Evolutionary conservation across 2,797 vertebrate species (phyloP), one percentile per base, ranked within the genome.

Genomic region (Acrossocheilus fasciatus): DNA sequence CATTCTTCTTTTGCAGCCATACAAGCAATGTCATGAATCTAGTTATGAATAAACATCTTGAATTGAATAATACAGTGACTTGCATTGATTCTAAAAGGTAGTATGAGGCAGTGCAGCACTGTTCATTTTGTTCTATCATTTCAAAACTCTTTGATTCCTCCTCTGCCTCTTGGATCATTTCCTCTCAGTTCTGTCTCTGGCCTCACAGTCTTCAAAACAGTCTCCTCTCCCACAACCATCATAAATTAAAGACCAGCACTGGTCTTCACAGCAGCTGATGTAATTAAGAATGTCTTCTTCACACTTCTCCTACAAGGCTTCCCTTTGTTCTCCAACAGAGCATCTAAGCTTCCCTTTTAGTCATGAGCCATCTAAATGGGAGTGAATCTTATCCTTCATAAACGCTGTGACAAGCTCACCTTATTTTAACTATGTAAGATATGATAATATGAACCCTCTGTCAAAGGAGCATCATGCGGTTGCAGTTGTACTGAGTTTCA

Each of bases 51-150:
- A 20, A 84, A 52, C 57, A 50, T 36, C 20, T 18, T 41, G 3
- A 41, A 72, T 6, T 72, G 17, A 54, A 72, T 62, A 39, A 81
- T 23, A 57, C 45, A 39, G 54, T 68, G 81, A 54, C 62, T 72
- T 62, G 36, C 41, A 70, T 79, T 84, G 59, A 74, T 84, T 89
- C 41, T 62, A 81, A 77, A 76, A n/a, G 66, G 64, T 26, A 72
- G 45, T 62, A 81, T 18, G n/a, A 87, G 64, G 76, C 83, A 86
- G 64, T 11, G 26, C 43, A 57, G 76, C 52, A 92, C 91, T 93
- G 89, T 94, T 94, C 94, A 94, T 94, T 93, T 92, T 93, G 91
- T 93, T 95, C 93, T 93, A 94, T 95, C 94, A 94, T 94, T 94
- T 93, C 92, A 91, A 93, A 93, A 93, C 92, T 92, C 91, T 92